Evolutionary conservation across 1,140 invertebrate species (phyloP).

Genomic region (Drosophila eugracilis): DNA sequence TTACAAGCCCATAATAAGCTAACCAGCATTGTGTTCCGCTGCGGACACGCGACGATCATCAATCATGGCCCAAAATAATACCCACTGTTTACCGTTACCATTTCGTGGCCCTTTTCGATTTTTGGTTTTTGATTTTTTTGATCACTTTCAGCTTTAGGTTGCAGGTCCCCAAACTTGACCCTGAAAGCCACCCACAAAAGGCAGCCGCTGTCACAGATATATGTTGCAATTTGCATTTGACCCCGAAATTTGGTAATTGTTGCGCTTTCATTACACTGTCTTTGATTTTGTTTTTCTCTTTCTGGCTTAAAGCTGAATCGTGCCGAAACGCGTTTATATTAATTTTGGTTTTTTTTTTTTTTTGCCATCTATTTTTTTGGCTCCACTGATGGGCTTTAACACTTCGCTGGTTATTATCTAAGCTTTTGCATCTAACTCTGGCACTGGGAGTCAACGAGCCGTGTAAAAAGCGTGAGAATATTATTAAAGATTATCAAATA

Average conservation of each 20-base stretch:
- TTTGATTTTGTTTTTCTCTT: constrained; percentile 2
- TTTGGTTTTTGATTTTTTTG: background rate
- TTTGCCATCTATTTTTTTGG: constrained; percentile 24
- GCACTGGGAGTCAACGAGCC: constrained; percentile 59
- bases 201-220: constrained; percentile 24
- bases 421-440: constrained; percentile 48
- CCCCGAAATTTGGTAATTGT: constrained; percentile 59
- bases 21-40: constrained; percentile 25
- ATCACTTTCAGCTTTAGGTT: constrained; percentile 18
- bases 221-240: constrained; percentile 80
- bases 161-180: constrained; percentile 70
- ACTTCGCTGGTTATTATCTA: constrained; percentile 59
- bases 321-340: constrained; percentile 52
- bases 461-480: constrained; percentile 80
- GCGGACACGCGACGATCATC: constrained; percentile 73
- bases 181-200: constrained; percentile 65
- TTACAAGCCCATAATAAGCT: constrained; percentile 60
- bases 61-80: constrained; percentile 47
- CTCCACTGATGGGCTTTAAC: constrained; percentile 46
- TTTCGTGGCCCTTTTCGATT: constrained; percentile 28
- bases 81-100: constrained; percentile 45
- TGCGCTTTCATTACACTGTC: constrained; percentile 66
- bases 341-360: constrained; percentile 16
- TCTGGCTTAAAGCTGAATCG: constrained; percentile 34
- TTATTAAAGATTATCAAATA: constrained; percentile 74